Evolutionary conservation across 2,888 invertebrate species (phyloP), one percentile per base, ranked within the genome.

Genomic region (Rotaria macrura): DNA sequence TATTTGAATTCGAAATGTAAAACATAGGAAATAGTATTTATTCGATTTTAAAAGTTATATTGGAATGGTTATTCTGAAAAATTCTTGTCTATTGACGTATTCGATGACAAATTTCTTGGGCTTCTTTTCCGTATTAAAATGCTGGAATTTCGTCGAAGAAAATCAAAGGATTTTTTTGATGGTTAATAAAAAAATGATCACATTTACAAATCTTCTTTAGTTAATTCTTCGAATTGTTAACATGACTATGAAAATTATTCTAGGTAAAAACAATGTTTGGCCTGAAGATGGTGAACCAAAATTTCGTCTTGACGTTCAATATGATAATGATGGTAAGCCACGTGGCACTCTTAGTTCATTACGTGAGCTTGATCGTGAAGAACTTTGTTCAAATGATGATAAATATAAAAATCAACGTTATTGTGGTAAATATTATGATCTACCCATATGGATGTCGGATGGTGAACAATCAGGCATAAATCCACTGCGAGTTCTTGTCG

Each of bases 391-490:
- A 43, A 43, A 9, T 23, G 43, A 25, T 23, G 43, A 38, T 3
- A 38, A 79, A 43, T 25, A 43, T 38, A 79, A 79, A 79, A n/a
- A 25, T 25, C 38, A 84, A 84, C 84, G 40, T 52, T 52, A 49
- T 52, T 84, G 84, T 40, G 85, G 84, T 43, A 97, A 97, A 90
- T 96, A 96, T 91, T 96, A 96, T 90, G 93, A 96, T 88, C 95
- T 99, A 89, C 98, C 98, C 1, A 96, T 99, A 89, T 95, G 97
- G 43, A 97, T 99, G 90, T 96, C 95, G 91, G 99, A 99, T 92
- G 95, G 95, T 88, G 95, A 96, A 54, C 88, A 88, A 43, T 40
- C 74, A 38, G 88, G 88, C 95, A 95, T 96, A 29, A 97, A 96
- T 87, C 97, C 97, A 20, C 96, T 96, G 89, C 97, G 96, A 0